Conservation (phyloP, 2,113 vertebrate genomes). For the Sclerurus mexicanus region DNA sequence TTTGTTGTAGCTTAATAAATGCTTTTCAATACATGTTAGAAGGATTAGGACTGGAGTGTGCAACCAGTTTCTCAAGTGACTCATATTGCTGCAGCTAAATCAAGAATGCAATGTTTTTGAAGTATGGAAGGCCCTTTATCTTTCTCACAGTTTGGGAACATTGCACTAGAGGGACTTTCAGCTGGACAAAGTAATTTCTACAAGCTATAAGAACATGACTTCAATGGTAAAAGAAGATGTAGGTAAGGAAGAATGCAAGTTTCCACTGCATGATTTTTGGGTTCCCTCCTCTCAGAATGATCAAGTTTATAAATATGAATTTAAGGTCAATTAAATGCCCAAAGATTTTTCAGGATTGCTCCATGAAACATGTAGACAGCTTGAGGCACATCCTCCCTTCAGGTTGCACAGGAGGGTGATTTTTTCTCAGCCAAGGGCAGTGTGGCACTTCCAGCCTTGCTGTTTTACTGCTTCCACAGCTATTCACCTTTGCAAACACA, state of each 20-base stretch:
- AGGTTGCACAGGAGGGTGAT: background rate
- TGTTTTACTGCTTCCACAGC: background rate
- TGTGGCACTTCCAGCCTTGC: background rate
- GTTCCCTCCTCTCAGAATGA: background rate
- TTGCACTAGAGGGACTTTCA: background rate
- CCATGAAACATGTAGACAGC: background rate
- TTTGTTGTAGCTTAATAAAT: background rate
- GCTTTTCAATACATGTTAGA: background rate
- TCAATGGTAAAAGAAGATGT: background rate
- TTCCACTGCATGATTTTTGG: background rate
- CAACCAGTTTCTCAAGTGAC: background rate
- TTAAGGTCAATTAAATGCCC: background rate
- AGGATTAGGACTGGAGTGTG: background rate
- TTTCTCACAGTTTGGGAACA: background rate
- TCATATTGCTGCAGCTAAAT: background rate
- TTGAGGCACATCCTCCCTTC: background rate
- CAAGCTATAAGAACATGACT: fast-evolving
- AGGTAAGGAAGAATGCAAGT: background rate
- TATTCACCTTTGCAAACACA: background rate
- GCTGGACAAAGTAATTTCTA: background rate
- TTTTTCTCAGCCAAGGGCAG: background rate
- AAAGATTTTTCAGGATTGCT: background rate
- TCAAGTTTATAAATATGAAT: background rate
- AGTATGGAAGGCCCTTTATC: background rate
- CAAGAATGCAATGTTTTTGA: background rate